Percentiles rank a stretch among this genome's conserved stretches.
Evolutionary conservation across 2,888 invertebrate genomes (phyloP).

Genomic region (Sturmia bella): DNA sequence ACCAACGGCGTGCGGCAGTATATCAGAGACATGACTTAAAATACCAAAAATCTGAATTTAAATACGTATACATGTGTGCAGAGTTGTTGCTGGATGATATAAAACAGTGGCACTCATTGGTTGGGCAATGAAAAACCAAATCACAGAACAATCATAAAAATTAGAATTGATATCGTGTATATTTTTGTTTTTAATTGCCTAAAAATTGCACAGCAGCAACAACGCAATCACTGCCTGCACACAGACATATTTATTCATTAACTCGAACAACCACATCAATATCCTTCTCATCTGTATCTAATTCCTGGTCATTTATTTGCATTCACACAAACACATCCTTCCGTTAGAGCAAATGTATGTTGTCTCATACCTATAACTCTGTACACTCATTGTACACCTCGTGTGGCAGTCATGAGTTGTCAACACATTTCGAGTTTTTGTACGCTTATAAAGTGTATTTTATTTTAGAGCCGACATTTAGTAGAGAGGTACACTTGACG

Average conservation of each 20-base stretch:
- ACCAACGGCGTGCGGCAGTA: constrained; percentile 50
- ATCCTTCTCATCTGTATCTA: constrained; percentile 38
- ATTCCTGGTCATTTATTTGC: constrained; percentile 47
- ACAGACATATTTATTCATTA: constrained; percentile 43
- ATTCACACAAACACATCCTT: constrained; percentile 53
- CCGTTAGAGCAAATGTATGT: constrained; percentile 26
- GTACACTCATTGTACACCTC: constrained; percentile 36
- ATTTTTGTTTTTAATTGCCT: constrained; percentile 74
- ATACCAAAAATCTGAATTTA: background rate
- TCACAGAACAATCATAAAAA: constrained; percentile 75
- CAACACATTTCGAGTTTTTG: constrained; percentile 64
- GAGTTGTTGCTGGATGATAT: constrained; percentile 28
- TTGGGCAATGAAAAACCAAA: constrained; percentile 67
- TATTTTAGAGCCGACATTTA: background rate
- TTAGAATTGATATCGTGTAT: constrained; percentile 73
- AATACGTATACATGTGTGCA: background rate
- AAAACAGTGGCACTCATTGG: constrained; percentile 45
- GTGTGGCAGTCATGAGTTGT: constrained; percentile 60
- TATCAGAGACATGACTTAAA: constrained; percentile 46
- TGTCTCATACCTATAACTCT: constrained; percentile 27
- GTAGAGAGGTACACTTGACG: no score
- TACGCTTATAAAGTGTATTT: constrained; percentile 20
- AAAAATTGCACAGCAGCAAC: constrained; percentile 62
- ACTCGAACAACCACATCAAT: constrained; percentile 43
- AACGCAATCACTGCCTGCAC: constrained; percentile 53